Base-by-base conservation (phyloP, 2,888 invertebrate genomes). In the Aricia artaxerxes region DNA sequence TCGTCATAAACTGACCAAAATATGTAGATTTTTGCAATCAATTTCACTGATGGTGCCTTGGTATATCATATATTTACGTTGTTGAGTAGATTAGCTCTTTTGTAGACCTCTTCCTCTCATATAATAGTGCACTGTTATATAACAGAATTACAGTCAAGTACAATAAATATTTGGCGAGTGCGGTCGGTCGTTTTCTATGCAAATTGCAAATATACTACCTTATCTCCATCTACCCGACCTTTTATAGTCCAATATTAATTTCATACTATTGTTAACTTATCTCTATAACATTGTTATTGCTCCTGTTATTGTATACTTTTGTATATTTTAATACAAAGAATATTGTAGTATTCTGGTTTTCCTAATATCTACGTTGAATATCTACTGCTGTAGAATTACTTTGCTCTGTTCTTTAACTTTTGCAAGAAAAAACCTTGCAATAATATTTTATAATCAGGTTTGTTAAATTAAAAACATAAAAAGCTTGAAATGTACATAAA, bases 171-270 rank as follows among this genome's bases (percentile, higher is more conserved):
- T 86, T 87, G 85, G 83, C 84, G 86, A 81, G 84, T 83, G 84
- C 82, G 84, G 82, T 80, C 79, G 82, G 79, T 84, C 87, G 84
- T 83, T 90, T 87, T 91, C 85, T 91, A 92, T 93, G 92, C 91
- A 90, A 93, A 93, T 93, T 89, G 90, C 76, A 53, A 76, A 76
- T 76, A 76, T 76, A 85, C 91, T 91, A 88, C 88, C 87, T 89
- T 90, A 90, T 92, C 90, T 87, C 83, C 81, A 81, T 82, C 82
- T 83, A 80, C 80, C 77, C 81, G 81, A 80, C 77, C 82, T 83
- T 81, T 81, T 78, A 49, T 72, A 40, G 31, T 57, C 35, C 57
- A 53, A 76, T 76, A 76, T 76, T 76, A 35, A 76, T 57, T 57
- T 76, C 53, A 24, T 53, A 53, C 49, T 24, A 44, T 73, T 73